phyloP scores from a whole-genome alignment of 1,140 invertebrate genomes.

The Caenorhabditis latens region DNA sequence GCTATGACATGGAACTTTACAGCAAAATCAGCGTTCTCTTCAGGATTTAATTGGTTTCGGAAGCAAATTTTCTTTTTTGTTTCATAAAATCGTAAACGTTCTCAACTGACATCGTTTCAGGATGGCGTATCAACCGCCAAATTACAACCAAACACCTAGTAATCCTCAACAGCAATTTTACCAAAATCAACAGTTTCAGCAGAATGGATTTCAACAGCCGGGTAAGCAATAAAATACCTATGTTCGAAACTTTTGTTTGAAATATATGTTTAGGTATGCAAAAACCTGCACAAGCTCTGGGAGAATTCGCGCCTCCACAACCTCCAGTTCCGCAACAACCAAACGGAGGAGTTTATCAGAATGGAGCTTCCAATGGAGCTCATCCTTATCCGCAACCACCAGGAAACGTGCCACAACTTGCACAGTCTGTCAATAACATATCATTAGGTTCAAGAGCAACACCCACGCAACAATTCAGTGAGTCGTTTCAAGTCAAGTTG shows the following conservation, averaged over 20 bases:
- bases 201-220: slow-evolving; percentile 1
- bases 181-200: neutral
- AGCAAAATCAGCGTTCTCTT: slow-evolving; percentile 21
- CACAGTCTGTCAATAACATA: slow-evolving; percentile 11
- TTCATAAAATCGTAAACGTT: neutral
- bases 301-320: neutral
- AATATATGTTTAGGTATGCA: neutral
- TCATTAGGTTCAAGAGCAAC: slow-evolving; percentile 9
- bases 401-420: neutral
- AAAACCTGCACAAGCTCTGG: neutral
- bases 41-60: neutral
- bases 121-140: slow-evolving; percentile 32
- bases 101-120: neutral
- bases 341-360: neutral
- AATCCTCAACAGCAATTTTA: slow-evolving; percentile 45
- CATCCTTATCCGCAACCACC: neutral
- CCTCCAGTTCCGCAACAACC: neutral
- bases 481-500: neutral
- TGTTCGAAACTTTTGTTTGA: neutral
- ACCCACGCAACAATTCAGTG: neutral
- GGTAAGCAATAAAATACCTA: neutral
- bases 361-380: neutral
- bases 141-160: neutral
- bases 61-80: neutral
- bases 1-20: slow-evolving; percentile 51